phyloP scores from a whole-genome alignment of 2,113 vertebrate species.

The Ranitomeya imitator region DNA sequence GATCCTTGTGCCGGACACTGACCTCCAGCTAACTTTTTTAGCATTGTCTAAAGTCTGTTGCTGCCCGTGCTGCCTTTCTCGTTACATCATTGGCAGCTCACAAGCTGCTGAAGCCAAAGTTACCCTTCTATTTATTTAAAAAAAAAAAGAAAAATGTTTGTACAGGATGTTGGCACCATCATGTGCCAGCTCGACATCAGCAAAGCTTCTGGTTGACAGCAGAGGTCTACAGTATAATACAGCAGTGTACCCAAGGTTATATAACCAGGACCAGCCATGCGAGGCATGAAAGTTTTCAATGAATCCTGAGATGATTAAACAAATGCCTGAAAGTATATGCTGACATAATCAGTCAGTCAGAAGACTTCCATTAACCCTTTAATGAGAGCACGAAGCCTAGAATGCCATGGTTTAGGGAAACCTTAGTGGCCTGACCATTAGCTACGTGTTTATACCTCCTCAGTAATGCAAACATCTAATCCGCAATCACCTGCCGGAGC shows the following conservation, averaged over 20 bases:
- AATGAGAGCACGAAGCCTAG: too few species aligned
- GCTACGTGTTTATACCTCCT: background rate
- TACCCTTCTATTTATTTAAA: conserved; percentile 52
- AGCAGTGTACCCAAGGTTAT: conserved; percentile 43
- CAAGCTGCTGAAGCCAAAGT: conserved; percentile 48
- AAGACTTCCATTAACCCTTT: conserved; percentile 9
- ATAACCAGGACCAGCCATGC: conserved; percentile 51
- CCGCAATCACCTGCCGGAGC: background rate
- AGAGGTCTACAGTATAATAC: conserved; percentile 49
- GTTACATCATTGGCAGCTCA: conserved; percentile 32
- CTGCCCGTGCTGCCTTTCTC: conserved; percentile 12
- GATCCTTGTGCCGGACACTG: background rate
- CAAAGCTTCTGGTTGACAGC: conserved; percentile 51
- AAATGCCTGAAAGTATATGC: conserved; percentile 49
- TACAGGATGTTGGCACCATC: conserved; percentile 55
- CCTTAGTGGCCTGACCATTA: background rate
- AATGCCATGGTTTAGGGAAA: background rate
- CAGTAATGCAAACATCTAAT: background rate
- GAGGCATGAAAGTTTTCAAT: conserved; percentile 55
- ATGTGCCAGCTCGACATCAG: conserved; percentile 51
- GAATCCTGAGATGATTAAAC: conserved; percentile 55
- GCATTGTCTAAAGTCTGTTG: background rate
- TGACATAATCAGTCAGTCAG: conserved; percentile 32
- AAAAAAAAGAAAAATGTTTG: conserved; percentile 31
- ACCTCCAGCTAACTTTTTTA: conserved; percentile 19